Base-by-base conservation (phyloP, 2,113 vertebrate genomes). In the Dromaius novaehollandiae region DNA sequence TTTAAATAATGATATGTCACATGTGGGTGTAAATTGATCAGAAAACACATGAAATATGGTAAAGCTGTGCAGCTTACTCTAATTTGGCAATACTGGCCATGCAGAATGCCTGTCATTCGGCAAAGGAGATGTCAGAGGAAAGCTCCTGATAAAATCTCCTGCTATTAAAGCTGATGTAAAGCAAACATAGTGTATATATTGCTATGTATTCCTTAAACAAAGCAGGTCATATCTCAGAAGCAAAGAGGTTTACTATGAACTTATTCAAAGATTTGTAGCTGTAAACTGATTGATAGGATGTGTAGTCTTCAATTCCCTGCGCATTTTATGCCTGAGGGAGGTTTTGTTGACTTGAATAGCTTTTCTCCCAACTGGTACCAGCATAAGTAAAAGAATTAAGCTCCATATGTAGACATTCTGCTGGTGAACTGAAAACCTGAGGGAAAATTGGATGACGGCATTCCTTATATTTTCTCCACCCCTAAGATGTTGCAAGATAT, bases 351-450 rank as follows among this genome's bases (percentile, higher is more conserved):
- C 77, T 88, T 73, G 53, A 93, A 88, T 63, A 82, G 70, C 68
- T 96, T 96, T 94, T 88, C 58, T 92, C 69, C 64, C 74, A 75
- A 3, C 66, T 88, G 84, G 66, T 88, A 96, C 53, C 78, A 89
- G 68, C 76, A 30, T 73, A 73, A 88, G 86, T 73, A 71, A 90
- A 94, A 82, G 68, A 90, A 93, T 86, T 79, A 85, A 86, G 40
- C 82, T 82, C 82, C 80, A n/a, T 38, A 34, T 42, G 70, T 42
- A 95, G 83, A 77, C 50, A 65, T 91, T 90, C 64, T 91, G 46
- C 79, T 82, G 58, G 75, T 89, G 93, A 90, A 87, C 87, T 66
- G 36, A 88, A 96, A 95, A 88, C 76, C 82, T 90, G 40, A 89
- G 86, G 81, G 42, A 84, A 95, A 95, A 96, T 15, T 81, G 22